Base-by-base conservation (phyloP, 1,140 invertebrate genomes). In the Dinoponera quadriceps region DNA sequence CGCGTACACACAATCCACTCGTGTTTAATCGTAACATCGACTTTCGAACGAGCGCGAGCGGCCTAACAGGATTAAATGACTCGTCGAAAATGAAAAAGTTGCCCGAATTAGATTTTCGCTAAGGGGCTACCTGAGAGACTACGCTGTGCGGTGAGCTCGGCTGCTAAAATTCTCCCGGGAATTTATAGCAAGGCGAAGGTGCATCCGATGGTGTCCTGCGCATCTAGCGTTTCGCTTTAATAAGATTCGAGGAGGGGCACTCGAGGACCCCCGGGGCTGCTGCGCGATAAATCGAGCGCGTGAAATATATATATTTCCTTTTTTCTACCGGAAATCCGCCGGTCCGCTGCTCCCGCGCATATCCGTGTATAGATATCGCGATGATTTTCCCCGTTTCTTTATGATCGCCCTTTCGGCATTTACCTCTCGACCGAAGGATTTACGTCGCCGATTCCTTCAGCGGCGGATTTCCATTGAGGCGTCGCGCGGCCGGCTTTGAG, bases 21-120 rank as follows among this genome's bases (percentile, higher is more conserved):
- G 38, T 68, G 66, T 71, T 69, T 55, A 80, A 80, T 44, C 33
- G 63, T 57, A 71, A 71, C 51, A 44, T 29, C 51, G 65, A 80
- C 65, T 80, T 59, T 80, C 33, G 54, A 80, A 71, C 33, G 7
- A 57, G 44, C 18, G 14, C 18, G 14, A 29, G 14, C 18, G 22
- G n/a, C 65, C 69, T 59, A 69, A 80, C 27, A 71, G 54, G 22
- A 80, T 80, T 80, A 25, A 7, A 69, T 38, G 22, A 71, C 57
- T 44, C n/a, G 60, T 25, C 27, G 62, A n/a, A 14, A 27, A 48
- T 11, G 38, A 25, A 55, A n/a, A 22, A 22, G 63, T 54, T 22
- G 11, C 14, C 11, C 11, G 29, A 51, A 13, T 54, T 38, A 77
- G 33, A 66, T 77, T 77, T 54, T 25, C 44, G 16, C 4, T 54